Evolutionary conservation across 2,113 vertebrate species (phyloP), one percentile per base, ranked within the genome.

Genomic region (Pyxicephalus adspersus): DNA sequence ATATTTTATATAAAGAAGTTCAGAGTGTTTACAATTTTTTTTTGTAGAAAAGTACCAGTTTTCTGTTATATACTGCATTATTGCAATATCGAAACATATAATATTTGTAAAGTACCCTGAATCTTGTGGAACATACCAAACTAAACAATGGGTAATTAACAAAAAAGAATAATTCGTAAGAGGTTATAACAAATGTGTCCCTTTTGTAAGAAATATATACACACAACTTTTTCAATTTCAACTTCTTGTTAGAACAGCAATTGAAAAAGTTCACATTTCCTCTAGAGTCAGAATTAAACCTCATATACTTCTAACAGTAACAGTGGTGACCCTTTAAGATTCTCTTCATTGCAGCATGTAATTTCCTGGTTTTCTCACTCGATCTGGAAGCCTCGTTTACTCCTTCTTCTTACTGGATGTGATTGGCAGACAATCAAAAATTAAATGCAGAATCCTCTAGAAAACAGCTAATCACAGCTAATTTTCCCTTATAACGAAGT

Each of bases 351-450:
- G 29, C 1, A 58, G n/a, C 28, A 31, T 73, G 28, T 20, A 58
- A 58, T 73, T 73, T 34, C 70, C 52, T 57, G 26, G 25, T 6
- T 31, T 50, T 73, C 20, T 58, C 52, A 55, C n/a, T 70, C 50
- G 26, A 52, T 73, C 70, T 73, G 26, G 25, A 57, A 73, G 4
- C 52, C 52, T 20, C 70, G 29, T 73, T 45, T 45, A 45, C 38
- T 28, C 25, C 58, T 18, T 23, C 20, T 61, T 19, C 58, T 64
- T 76, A 63, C 73, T 51, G 73, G 58, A 63, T 76, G 73, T 51
- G 73, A 50, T 76, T 76, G 73, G 73, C 73, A 76, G 29, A 61
- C 73, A 64, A 51, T 76, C 73, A 76, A 64, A 51, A 64, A 23
- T 63, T 9, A 50, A 51, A 22, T 64, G 58, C 58, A 63, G 73